Evolutionary conservation across 2,797 vertebrate species (phyloP).

Genomic region (Astyanax mexicanus): DNA sequence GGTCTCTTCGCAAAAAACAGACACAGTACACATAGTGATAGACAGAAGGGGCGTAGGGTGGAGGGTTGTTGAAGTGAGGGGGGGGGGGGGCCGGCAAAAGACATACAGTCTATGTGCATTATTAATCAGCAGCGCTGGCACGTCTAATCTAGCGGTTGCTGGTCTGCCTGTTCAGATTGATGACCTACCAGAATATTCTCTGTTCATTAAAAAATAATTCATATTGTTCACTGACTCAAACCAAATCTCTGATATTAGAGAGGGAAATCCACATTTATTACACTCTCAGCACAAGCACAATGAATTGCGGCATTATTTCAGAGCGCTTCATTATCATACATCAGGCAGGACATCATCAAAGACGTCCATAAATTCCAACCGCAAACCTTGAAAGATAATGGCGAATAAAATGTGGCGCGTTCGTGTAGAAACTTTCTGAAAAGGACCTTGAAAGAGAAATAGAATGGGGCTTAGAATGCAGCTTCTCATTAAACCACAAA

Average conservation of each 20-base stretch:
- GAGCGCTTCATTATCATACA: constrained; percentile 4
- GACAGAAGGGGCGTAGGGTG: neutral
- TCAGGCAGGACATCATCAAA: constrained; percentile 7
- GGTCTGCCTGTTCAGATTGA: constrained; percentile 47
- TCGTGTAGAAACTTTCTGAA: constrained; percentile 13
- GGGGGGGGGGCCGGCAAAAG: constrained; percentile 8
- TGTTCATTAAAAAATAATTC: constrained; percentile 59
- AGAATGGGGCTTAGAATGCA: neutral
- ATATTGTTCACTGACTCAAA: constrained; percentile 49
- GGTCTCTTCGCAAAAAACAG: constrained; percentile 8
- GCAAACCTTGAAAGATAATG: constrained; percentile 3
- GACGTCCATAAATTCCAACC: constrained; percentile 9
- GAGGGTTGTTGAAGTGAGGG: no score
- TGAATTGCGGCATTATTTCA: neutral
- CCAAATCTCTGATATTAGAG: constrained; percentile 37
- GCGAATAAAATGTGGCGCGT: neutral
- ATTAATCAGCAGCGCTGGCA: constrained; percentile 57
- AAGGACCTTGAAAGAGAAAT: neutral
- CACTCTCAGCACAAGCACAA: neutral
- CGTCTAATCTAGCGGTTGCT: constrained; percentile 52
- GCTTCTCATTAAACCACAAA: neutral
- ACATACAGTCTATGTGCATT: constrained; percentile 46
- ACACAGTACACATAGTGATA: constrained; percentile 14
- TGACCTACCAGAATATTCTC: constrained; percentile 49
- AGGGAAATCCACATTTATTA: constrained; percentile 28